Evolutionary conservation across 2,113 vertebrate species (phyloP).

Genomic region (Phycodurus eques): DNA sequence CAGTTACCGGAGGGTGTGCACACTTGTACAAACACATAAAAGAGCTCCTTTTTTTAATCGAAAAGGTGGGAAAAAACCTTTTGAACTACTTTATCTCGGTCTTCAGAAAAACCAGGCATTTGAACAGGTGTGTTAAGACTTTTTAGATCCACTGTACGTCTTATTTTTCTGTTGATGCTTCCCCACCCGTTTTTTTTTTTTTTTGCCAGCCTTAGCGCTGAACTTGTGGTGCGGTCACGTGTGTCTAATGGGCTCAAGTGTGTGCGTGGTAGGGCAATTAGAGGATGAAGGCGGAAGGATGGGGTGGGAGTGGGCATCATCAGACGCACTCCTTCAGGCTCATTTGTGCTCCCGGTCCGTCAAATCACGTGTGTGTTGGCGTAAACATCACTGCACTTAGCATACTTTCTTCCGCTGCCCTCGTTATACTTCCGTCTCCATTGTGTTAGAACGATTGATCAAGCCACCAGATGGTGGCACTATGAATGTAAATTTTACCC

Average conservation of each 20-base stretch:
- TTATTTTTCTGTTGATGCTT: neutral
- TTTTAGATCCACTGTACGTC: neutral
- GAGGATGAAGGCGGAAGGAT: slow-evolving; percentile 36
- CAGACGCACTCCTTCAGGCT: slow-evolving; percentile 26
- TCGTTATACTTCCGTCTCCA: neutral
- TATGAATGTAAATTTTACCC: neutral
- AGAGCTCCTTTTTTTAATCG: too few relatives aligned
- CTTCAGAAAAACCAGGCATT: too few relatives aligned
- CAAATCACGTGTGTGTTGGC: neutral
- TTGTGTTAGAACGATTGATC: neutral
- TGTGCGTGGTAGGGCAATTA: slow-evolving; percentile 56
- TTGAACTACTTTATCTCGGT: too few relatives aligned
- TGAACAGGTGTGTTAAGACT: neutral
- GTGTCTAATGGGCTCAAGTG: slow-evolving; percentile 46
- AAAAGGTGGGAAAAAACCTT: too few relatives aligned
- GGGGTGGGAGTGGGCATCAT: slow-evolving; percentile 23
- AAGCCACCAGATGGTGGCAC: neutral
- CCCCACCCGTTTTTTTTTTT: too few relatives aligned
- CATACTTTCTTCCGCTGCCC: neutral
- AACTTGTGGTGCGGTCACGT: slow-evolving; percentile 40
- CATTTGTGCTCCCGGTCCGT: neutral
- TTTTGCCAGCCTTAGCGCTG: too few relatives aligned
- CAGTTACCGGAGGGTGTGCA: too few relatives aligned
- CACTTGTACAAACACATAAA: too few relatives aligned
- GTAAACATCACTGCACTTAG: neutral